Evolutionary conservation across 2,888 invertebrate species (phyloP).

Genomic region (Argyresthia goedartella): DNA sequence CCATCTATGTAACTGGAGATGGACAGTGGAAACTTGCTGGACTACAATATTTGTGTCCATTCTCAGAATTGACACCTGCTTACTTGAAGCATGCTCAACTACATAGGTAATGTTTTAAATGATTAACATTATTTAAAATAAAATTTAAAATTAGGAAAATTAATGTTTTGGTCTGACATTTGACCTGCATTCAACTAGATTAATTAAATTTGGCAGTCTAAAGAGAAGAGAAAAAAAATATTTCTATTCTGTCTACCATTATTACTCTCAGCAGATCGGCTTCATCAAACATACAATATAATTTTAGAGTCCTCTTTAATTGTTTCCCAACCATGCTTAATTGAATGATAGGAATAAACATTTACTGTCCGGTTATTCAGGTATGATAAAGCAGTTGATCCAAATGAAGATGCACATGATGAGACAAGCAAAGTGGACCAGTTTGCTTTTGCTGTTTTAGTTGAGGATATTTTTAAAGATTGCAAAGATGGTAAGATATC

Average conservation of each 20-base stretch:
- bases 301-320: not conserved
- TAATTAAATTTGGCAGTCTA: not conserved
- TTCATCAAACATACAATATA: not conserved
- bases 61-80: conserved; percentile 74
- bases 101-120: conserved; percentile 45
- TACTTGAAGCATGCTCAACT: conserved; percentile 77
- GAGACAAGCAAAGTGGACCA: conserved; percentile 77
- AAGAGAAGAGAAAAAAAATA: too few species aligned
- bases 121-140: conserved; percentile 7
- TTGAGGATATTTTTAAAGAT: conserved; percentile 78
- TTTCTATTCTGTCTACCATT: too few species aligned
- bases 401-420: conserved; percentile 74
- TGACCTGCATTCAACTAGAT: too few species aligned
- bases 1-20: conserved; percentile 86
- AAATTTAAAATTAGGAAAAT: not conserved
- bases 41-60: conserved; percentile 82
- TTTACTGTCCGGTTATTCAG: conserved; percentile 31
- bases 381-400: conserved; percentile 79
- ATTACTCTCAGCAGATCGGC: too few species aligned
- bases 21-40: conserved; percentile 92
- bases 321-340: not conserved
- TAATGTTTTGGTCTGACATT: too few species aligned
- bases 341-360: not conserved
- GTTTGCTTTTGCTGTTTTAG: conserved; percentile 82
- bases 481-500: conserved; percentile 62